phyloP scores from a whole-genome alignment of 1,140 invertebrate species.

The Radopholus similis region DNA sequence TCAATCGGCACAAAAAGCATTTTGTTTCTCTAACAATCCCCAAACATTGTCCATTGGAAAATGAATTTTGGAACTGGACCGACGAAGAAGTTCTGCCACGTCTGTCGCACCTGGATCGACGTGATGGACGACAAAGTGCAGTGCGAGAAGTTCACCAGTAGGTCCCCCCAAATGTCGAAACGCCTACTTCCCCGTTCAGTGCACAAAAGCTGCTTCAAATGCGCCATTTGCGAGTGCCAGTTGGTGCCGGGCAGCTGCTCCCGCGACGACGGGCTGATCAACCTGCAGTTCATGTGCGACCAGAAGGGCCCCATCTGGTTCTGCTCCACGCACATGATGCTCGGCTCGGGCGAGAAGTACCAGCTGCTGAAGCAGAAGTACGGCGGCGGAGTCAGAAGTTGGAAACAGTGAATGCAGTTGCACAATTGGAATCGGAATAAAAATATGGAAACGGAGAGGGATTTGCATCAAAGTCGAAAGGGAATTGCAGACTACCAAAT shows the following conservation, averaged over 20 bases:
- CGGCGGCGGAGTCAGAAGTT: neutral
- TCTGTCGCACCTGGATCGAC: constrained; percentile 9
- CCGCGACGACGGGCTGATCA: constrained; percentile 14
- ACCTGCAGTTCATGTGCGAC: constrained; percentile 19
- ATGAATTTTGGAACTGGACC: constrained; percentile 15
- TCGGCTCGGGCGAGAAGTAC: constrained; percentile 21
- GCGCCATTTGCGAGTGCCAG: constrained; percentile 15
- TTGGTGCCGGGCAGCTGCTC: constrained; percentile 18
- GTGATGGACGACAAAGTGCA: constrained; percentile 17
- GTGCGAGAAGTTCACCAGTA: constrained; percentile 14
- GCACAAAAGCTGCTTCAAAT: constrained; percentile 17
- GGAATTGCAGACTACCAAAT: too few species aligned
- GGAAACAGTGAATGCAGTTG: neutral
- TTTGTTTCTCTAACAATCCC: too few species aligned
- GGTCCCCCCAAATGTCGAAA: neutral
- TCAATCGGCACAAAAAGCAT: too few species aligned
- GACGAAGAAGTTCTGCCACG: constrained; percentile 11
- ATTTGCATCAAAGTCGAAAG: too few species aligned
- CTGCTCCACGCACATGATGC: constrained; percentile 18
- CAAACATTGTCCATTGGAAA: too few species aligned
- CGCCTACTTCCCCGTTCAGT: neutral
- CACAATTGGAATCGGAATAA: neutral
- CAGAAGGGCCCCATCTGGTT: constrained; percentile 11
- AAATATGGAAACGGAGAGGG: too few species aligned
- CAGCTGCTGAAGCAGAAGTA: constrained; percentile 14